Evolutionary conservation across 2,888 invertebrate species (phyloP).

Genomic region (Agelastica alni): DNA sequence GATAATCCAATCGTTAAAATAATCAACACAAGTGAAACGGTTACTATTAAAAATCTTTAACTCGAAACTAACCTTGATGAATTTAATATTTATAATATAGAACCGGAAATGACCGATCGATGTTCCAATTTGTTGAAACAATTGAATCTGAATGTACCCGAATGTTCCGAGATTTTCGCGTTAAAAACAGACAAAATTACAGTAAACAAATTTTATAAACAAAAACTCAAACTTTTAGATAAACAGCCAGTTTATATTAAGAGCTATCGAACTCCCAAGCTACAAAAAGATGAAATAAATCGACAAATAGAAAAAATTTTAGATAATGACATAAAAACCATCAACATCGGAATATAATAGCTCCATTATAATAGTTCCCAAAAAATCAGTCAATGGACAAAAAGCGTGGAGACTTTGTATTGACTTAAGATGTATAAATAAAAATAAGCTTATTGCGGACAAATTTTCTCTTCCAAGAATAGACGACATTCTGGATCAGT

Average conservation of each 20-base stretch:
- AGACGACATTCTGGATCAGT: slow-evolving; percentile 27
- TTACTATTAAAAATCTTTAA: background rate
- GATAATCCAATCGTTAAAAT: slow-evolving; percentile 17
- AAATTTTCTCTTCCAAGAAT: slow-evolving; percentile 33
- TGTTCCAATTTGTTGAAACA: too few relatives aligned
- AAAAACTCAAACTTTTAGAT: slow-evolving; percentile 30
- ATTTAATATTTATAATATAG: background rate
- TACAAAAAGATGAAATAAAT: slow-evolving; percentile 33
- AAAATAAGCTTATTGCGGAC: slow-evolving; percentile 26
- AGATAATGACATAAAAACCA: slow-evolving; percentile 30
- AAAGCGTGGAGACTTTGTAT: slow-evolving; percentile 31
- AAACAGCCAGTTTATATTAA: slow-evolving; percentile 31
- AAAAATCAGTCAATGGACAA: slow-evolving; percentile 18
- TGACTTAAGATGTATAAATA: slow-evolving; percentile 32
- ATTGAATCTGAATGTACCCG: too few relatives aligned
- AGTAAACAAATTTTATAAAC: slow-evolving; percentile 38
- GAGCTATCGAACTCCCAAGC: too few relatives aligned
- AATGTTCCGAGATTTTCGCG: slow-evolving; percentile 31
- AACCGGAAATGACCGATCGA: too few relatives aligned
- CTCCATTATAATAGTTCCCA: slow-evolving; percentile 37
- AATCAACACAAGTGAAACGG: background rate
- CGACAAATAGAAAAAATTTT: slow-evolving; percentile 30
- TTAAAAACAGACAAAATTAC: slow-evolving; percentile 32
- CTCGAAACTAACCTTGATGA: background rate
- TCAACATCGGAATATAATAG: slow-evolving; percentile 32